Conservation (phyloP, 2,113 vertebrate species). For the Isichthys henryi region DNA sequence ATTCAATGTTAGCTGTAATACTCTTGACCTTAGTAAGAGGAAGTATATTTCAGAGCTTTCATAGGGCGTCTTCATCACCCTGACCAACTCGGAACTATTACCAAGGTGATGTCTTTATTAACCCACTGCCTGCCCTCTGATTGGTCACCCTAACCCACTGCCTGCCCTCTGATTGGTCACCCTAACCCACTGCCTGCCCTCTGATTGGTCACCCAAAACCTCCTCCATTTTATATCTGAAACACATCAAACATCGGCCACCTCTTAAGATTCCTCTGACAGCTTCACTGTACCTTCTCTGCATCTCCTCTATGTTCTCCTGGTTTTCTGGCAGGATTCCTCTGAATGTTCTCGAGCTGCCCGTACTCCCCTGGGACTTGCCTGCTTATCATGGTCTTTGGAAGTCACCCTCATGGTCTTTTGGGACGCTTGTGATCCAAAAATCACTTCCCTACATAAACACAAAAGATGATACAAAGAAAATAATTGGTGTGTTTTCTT, state of each 20-base stretch:
- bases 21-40: neutral
- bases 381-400: neutral
- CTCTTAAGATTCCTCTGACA: neutral
- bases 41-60: neutral
- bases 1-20: neutral
- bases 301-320: neutral
- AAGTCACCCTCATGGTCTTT: neutral
- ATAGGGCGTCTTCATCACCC: neutral
- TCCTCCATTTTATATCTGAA: neutral
- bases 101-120: neutral
- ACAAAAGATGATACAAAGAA: neutral
- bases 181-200: neutral
- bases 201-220: neutral
- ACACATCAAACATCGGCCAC: neutral
- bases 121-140: neutral
- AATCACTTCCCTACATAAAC: neutral
- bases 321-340: neutral
- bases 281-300: neutral
- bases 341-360: neutral
- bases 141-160: neutral
- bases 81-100: neutral
- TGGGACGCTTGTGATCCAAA: neutral
- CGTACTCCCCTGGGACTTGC: neutral
- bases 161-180: neutral
- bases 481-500: neutral